phyloP scores from a whole-genome alignment of 2,113 vertebrate genomes.

The Campylomormyrus tamandua region DNA sequence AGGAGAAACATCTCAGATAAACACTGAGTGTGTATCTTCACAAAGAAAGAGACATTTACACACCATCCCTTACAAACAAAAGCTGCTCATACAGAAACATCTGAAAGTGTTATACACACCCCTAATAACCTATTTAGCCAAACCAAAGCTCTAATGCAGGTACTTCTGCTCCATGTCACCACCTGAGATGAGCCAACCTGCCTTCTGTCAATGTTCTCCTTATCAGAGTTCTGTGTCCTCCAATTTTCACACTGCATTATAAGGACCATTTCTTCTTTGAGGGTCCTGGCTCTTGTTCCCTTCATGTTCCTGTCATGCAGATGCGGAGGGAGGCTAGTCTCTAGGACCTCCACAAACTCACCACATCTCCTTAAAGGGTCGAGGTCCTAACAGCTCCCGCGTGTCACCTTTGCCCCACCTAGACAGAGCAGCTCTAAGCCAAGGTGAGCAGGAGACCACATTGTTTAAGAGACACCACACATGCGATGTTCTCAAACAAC shows the following conservation, averaged over 20 bases:
- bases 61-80: background rate
- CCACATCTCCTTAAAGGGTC: conserved; percentile 47
- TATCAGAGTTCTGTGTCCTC: no score
- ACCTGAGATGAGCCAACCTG: background rate
- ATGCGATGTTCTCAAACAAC: background rate
- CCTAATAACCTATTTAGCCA: background rate
- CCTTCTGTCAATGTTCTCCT: no score
- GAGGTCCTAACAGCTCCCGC: conserved; percentile 47
- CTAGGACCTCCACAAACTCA: conserved; percentile 50
- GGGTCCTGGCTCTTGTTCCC: no score
- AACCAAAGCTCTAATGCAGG: background rate
- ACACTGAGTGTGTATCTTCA: no score
- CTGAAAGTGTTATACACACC: background rate
- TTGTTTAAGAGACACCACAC: background rate
- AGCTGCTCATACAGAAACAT: background rate
- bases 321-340: no score
- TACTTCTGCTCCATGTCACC: background rate
- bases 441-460: background rate
- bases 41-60: no score
- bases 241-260: no score
- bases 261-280: no score
- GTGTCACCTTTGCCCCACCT: conserved; percentile 49
- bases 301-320: no score
- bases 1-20: no score
- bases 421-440: background rate